Conservation (phyloP, 2,113 vertebrate species). For the Paedocypris sp. region DNA sequence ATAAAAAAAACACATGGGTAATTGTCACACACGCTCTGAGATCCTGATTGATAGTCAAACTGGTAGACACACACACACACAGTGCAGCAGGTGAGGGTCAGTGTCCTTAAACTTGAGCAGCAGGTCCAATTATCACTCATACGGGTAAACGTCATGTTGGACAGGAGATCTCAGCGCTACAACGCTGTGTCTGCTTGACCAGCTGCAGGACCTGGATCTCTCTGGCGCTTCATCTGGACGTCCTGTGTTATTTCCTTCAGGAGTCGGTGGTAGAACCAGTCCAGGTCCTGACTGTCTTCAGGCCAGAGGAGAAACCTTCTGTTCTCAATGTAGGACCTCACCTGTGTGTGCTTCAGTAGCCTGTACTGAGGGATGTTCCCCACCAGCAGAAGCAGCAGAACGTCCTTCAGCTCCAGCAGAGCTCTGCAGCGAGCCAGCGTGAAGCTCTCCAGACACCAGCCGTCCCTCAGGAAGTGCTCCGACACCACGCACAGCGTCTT, state of each 20-base stretch:
- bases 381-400: slow-evolving; percentile 73
- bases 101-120: too few relatives aligned
- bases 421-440: slow-evolving; percentile 69
- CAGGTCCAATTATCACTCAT: too few relatives aligned
- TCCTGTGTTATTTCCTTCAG: slow-evolving; percentile 59
- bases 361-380: slow-evolving; percentile 74
- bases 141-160: too few relatives aligned
- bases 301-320: slow-evolving; percentile 72
- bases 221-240: slow-evolving; percentile 35
- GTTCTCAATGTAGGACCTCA: slow-evolving; percentile 64
- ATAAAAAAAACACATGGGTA: too few relatives aligned
- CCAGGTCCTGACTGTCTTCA: slow-evolving; percentile 75
- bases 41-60: too few relatives aligned
- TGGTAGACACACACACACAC: too few relatives aligned
- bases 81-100: too few relatives aligned
- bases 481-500: slow-evolving; percentile 78
- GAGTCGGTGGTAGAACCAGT: slow-evolving; percentile 74
- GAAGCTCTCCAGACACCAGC: slow-evolving; percentile 87
- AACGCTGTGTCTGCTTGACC: slow-evolving; percentile 2
- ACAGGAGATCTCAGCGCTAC: too few relatives aligned
- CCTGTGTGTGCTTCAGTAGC: slow-evolving; percentile 63
- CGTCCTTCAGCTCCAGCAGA: slow-evolving; percentile 58
- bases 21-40: too few relatives aligned
- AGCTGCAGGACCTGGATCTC: neutral
- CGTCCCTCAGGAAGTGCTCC: slow-evolving; percentile 75